Conservation (phyloP, 2,113 vertebrate species). For the Lophochroa leadbeateri region DNA sequence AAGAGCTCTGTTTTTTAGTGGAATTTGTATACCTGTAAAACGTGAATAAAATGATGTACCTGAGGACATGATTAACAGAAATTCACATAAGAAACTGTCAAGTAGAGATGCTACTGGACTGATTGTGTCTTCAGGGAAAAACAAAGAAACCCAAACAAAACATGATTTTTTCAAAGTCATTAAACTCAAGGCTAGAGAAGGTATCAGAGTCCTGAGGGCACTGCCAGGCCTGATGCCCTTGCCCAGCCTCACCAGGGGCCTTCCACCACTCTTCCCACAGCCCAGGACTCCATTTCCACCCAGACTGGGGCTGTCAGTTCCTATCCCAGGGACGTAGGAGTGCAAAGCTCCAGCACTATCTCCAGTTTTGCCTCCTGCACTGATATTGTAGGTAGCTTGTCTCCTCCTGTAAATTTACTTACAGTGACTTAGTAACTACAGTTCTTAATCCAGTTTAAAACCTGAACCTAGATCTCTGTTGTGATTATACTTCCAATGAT, state of each 20-base stretch:
- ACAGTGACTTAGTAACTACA: background rate
- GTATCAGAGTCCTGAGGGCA: background rate
- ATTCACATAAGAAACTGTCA: background rate
- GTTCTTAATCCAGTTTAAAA: background rate
- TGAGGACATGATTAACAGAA: background rate
- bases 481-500: background rate
- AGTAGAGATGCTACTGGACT: background rate
- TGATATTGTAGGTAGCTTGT: background rate
- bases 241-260: background rate
- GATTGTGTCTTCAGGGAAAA: background rate
- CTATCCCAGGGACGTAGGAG: no score
- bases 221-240: background rate
- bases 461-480: background rate
- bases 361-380: background rate
- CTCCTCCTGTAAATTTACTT: background rate
- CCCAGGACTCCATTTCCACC: background rate
- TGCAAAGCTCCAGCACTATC: background rate
- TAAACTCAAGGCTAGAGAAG: background rate
- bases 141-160: background rate
- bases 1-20: background rate
- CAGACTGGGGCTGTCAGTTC: background rate
- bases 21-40: background rate
- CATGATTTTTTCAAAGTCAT: background rate
- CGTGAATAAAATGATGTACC: background rate
- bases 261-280: background rate